phyloP scores from a whole-genome alignment of 1,140 invertebrate genomes.

The Tetragonula clypearis region DNA sequence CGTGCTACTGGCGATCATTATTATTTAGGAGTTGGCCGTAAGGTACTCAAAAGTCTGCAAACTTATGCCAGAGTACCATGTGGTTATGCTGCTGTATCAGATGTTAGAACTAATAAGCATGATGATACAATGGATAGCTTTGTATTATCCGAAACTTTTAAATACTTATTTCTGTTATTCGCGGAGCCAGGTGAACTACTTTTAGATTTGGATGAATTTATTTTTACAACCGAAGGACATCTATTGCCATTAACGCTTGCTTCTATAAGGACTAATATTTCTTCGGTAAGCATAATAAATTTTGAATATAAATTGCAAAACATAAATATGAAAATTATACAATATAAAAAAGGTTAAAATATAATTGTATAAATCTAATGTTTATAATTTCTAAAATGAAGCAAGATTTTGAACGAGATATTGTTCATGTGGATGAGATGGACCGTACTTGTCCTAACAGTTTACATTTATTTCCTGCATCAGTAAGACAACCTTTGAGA shows the following conservation, averaged over 20 bases:
- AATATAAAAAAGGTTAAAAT: not conserved
- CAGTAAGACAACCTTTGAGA: constrained; percentile 89
- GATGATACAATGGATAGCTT: constrained; percentile 99
- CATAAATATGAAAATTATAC: not conserved
- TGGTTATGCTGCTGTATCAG: constrained; percentile 98
- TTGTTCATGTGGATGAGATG: constrained; percentile 80
- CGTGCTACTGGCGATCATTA: constrained; percentile 97
- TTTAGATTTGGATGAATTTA: constrained; percentile 96
- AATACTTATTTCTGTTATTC: constrained; percentile 98
- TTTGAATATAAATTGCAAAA: not conserved
- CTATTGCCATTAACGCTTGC: constrained; percentile 94
- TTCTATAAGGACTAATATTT: constrained; percentile 76
- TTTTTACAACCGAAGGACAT: constrained; percentile 99
- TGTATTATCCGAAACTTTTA: constrained; percentile 98
- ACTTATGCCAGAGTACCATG: constrained; percentile 95
- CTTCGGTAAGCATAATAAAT: constrained; percentile 76
- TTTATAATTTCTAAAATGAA: constrained; percentile 76
- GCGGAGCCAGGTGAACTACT: constrained; percentile 93
- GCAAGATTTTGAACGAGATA: constrained; percentile 84
- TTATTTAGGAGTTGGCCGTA: constrained; percentile 96
- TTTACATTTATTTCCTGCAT: constrained; percentile 90
- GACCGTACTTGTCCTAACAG: constrained; percentile 93
- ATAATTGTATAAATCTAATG: constrained; percentile 2
- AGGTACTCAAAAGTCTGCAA: constrained; percentile 95
- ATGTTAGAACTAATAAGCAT: constrained; percentile 93